A percentile compares a stretch with the other conserved stretches of the same genome.
These are phyloP conservation scores for Balaeniceps rex DNA, from an alignment of 2,113 vertebrate species.

Conservation along the genomic window DNA sequence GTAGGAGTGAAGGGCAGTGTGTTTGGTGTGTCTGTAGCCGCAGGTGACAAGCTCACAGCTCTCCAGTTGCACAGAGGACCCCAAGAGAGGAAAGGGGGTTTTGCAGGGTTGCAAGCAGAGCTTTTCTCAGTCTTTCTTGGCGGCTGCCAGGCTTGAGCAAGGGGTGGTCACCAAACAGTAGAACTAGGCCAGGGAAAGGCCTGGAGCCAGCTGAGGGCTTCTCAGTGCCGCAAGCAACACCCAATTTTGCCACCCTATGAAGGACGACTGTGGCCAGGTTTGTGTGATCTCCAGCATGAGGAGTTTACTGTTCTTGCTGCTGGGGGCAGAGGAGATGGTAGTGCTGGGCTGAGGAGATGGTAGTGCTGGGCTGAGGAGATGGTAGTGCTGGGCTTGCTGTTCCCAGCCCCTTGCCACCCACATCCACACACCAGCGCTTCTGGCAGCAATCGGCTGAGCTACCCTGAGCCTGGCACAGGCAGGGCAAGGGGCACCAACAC, in stretches of 20 bases:
- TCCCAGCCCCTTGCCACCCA: background rate
- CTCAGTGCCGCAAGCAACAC: background rate
- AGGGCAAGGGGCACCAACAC: background rate
- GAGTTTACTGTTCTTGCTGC: background rate
- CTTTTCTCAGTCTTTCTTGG: background rate
- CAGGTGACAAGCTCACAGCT: background rate
- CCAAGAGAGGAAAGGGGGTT: background rate
- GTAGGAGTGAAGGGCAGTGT: background rate
- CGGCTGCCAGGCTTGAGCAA: background rate
- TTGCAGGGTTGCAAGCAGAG: background rate
- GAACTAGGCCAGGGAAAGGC: background rate
- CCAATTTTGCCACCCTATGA: background rate
- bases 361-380: background rate
- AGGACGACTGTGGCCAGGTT: background rate
- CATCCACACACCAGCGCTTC: background rate
- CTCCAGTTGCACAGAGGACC: background rate
- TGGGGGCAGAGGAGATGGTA: background rate
- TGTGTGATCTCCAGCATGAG: background rate
- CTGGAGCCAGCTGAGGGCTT: background rate
- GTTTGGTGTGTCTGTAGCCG: background rate
- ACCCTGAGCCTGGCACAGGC: background rate
- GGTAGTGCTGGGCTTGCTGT: background rate
- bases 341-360: background rate
- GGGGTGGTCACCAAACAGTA: no score
- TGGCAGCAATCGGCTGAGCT: background rate